phyloP scores from a whole-genome alignment of 2,113 vertebrate genomes.

The Sebastes fasciatus region DNA sequence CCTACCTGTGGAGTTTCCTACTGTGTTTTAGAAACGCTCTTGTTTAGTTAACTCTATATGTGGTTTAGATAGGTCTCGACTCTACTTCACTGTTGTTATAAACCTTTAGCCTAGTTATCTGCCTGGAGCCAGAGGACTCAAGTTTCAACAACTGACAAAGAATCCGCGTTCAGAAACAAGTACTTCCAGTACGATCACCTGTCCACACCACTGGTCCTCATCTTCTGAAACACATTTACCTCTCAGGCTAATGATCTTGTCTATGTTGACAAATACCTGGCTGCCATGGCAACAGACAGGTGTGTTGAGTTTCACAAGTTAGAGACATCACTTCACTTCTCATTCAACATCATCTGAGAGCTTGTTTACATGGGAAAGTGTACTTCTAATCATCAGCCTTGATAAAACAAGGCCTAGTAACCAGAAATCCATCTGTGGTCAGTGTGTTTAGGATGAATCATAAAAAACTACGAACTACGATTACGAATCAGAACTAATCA shows the following conservation, averaged over 20 bases:
- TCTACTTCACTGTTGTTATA: no score
- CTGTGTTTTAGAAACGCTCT: no score
- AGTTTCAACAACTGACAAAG: background rate
- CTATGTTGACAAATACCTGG: slow-evolving; percentile 9
- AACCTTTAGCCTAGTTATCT: no score
- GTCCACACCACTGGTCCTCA: background rate
- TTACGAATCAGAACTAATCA: no score
- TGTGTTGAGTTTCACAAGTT: background rate
- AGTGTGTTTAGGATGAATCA: no score
- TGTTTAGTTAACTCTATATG: no score
- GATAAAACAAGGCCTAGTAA: background rate
- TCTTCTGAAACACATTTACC: no score
- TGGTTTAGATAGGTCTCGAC: no score
- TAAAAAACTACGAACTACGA: no score
- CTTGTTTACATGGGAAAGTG: no score
- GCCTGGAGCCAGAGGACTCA: no score
- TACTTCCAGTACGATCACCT: background rate
- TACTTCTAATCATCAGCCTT: background rate
- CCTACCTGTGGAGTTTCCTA: no score
- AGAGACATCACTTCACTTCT: background rate
- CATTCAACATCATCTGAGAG: background rate
- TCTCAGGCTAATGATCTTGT: background rate
- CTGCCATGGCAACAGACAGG: background rate
- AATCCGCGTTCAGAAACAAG: background rate
- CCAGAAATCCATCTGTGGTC: background rate